Conservation (phyloP, 92 coral and sea anemone genomes). For the Meandrina meandrites region DNA sequence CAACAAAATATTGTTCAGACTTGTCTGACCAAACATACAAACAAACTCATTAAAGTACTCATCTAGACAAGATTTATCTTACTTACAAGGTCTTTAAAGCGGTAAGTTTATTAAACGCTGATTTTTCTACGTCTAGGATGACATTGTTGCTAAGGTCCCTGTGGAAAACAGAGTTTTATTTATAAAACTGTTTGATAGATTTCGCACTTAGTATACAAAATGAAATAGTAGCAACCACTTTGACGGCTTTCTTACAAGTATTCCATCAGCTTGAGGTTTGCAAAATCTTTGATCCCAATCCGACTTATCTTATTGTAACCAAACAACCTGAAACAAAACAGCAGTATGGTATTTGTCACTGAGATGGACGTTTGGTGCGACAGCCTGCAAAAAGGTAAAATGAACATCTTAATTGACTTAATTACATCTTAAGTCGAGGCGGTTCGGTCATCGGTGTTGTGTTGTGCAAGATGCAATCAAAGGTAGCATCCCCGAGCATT, state of each 20-base stretch:
- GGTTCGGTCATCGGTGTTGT: no score
- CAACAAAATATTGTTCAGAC: background rate
- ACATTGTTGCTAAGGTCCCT: conserved; percentile 49
- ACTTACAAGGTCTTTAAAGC: conserved; percentile 45
- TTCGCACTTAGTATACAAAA: background rate
- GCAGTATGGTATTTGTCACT: no score
- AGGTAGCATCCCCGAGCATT: no score
- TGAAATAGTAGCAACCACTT: background rate
- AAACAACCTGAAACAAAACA: conserved; percentile 28
- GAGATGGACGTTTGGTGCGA: background rate
- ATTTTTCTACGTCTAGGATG: conserved; percentile 17
- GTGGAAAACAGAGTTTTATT: background rate
- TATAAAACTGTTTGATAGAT: background rate
- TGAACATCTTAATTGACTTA: background rate
- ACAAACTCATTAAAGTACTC: background rate
- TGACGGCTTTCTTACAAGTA: conserved; percentile 28
- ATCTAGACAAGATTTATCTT: background rate
- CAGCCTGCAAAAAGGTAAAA: conserved; percentile 12
- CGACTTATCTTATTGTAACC: conserved; percentile 25
- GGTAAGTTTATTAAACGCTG: conserved; percentile 23
- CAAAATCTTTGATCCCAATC: conserved; percentile 19
- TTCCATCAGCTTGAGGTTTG: conserved; percentile 30
- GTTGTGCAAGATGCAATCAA: no score
- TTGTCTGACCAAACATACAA: background rate
- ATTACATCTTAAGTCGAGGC: background rate